Evolutionary conservation across 1,140 invertebrate species (phyloP).

Genomic region (Papilio glaucus): DNA sequence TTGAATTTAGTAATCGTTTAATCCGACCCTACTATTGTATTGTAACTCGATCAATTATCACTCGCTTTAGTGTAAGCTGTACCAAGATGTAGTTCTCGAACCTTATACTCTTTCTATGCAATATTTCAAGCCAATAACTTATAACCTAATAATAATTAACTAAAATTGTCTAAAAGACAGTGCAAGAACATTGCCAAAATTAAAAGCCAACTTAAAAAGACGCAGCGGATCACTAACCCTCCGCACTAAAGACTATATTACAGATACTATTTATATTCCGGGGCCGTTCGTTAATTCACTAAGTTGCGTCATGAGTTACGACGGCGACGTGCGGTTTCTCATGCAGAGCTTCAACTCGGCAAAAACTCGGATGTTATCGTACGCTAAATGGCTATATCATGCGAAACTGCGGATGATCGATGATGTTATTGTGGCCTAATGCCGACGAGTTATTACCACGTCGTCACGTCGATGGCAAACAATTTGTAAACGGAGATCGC

Average conservation of each 20-base stretch:
- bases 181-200: no score
- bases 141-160: no score
- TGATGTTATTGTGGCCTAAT: not conserved
- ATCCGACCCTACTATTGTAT: no score
- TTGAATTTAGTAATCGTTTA: no score
- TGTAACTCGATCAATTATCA: no score
- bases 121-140: no score
- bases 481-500: not conserved
- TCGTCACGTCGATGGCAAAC: not conserved
- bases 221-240: not conserved
- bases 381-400: slow-evolving; percentile 36
- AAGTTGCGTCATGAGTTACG: slow-evolving; percentile 43
- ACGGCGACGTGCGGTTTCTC: slow-evolving; percentile 37
- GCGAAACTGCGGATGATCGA: slow-evolving; percentile 3
- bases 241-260: slow-evolving; percentile 3
- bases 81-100: no score
- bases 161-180: no score
- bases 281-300: slow-evolving; percentile 38
- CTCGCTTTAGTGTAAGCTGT: no score
- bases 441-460: not conserved
- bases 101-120: no score
- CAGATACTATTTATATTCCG: slow-evolving; percentile 3
- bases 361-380: not conserved
- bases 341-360: slow-evolving; percentile 31
- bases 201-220: no score